Evolutionary conservation across 64 coral and sea anemone genomes (phyloP), one percentile per base, ranked within the genome.

Genomic region (Hydrozoanthus tunicans): DNA sequence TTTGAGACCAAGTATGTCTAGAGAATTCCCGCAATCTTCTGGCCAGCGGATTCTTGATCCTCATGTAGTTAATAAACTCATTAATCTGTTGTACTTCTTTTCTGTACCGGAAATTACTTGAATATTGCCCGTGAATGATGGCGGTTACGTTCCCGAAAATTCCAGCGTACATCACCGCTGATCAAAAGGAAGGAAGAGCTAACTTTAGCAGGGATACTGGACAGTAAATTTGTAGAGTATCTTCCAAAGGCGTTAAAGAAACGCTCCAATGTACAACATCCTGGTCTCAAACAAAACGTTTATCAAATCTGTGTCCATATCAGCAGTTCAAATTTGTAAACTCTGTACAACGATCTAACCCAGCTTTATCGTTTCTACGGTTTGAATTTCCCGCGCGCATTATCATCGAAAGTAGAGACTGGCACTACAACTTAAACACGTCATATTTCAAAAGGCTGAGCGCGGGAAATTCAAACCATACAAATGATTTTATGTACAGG

Each of bases 141-240:
- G 97, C 97, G 27, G 97, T 96, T 52, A 99, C 97, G 15, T 99
- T 99, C 12, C 97, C 97, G 92, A 99, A 99, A 66, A 99, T 95
- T 25, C 77, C 97, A 20, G 97, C 97, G 74, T 96, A 95, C 94
- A 99, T 95, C 69, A 99, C 94, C 64, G 94, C 97, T 99, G 73
- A 64, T 5, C 79, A 84, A 89, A 43, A 80, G 52, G 81, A 68
- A 77, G 32, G 32, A 79, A n/a, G 60, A 32, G 3, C 17, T 11
- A 89, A 20, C 24, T 26, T 11, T 43, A 43, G 32, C 32, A 43
- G 2, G 62, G 59, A 59, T 51, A 79, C n/a, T n/a, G 54, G 5
- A 15, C 17, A 26, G 20, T 4, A 25, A 7, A 20, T 14, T 66
- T 12, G 51, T 24, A 64, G 13, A 64, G 9, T 17, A 13, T 32